Base-by-base conservation (phyloP, 2,113 vertebrate genomes). In the Diphyllodes magnificus region DNA sequence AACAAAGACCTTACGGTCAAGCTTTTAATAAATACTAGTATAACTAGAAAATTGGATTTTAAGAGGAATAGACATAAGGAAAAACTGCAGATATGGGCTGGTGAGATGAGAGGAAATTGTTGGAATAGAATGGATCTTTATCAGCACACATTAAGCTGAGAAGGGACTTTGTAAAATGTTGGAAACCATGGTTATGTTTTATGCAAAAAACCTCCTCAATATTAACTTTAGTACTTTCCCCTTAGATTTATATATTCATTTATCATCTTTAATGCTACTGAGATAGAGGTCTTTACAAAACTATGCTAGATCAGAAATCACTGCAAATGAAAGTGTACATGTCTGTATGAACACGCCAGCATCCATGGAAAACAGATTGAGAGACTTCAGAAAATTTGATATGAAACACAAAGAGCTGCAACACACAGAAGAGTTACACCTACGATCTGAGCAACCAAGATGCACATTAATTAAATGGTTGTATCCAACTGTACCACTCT, bases 1-100 rank as follows among this genome's bases (percentile, higher is more conserved):
- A 95, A 94, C 93, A 97, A 96, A 95, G 97, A 80, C 92, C 93
- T 95, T 93, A 77, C 84, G 91, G 96, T 90, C 95, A 89, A 93
- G 97, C 97, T 97, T 98, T 97, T 98, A 97, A 98, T 97, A 97
- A 97, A 95, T 85, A 59, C 63, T 61, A 64, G 88, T 57, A 86
- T 97, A 97, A 96, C 96, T 88, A 92, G 97, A 96, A 97, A 97
- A 98, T 95, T 95, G 97, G 96, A 95, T 97, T 97, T 95, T 95
- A 69, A 93, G 82, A 79, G 72, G 85, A 94, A 40, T 28, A 82
- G 65, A 91, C 73, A 49, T 23, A 60, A 89, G 16, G 59, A 78
- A 88, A 94, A 82, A 85, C 57, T n/a, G 51, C 47, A 90, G 76
- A 35, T 66, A 84, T 23, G 24, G 40, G 11, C 56, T 72, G 7